phyloP scores from a whole-genome alignment of 2,113 vertebrate species.

The Caracal caracal region DNA sequence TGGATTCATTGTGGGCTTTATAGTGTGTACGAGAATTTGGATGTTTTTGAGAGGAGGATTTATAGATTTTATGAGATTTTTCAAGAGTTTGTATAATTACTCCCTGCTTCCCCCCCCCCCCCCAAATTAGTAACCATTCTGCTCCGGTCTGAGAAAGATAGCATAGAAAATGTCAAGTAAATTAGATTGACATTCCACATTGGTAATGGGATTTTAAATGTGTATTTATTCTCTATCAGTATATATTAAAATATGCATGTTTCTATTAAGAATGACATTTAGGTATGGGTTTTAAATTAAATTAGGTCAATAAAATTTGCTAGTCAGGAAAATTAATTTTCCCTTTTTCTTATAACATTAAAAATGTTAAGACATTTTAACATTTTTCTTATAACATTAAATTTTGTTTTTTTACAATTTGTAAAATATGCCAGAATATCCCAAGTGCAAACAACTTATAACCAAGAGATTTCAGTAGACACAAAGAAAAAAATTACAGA shows the following conservation, averaged over 20 bases:
- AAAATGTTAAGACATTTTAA: neutral
- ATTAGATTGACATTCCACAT: neutral
- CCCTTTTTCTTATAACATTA: neutral
- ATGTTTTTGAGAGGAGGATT: neutral
- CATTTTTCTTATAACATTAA: neutral
- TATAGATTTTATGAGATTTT: neutral
- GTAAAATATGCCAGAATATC: neutral
- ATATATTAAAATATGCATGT: neutral
- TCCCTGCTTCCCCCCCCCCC: neutral
- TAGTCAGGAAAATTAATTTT: neutral
- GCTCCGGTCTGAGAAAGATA: neutral
- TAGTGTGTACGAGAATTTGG: neutral
- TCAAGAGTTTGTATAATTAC: neutral
- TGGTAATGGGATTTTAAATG: neutral
- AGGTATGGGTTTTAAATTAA: neutral
- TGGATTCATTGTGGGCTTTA: neutral
- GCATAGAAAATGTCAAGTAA: neutral
- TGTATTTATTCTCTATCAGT: neutral
- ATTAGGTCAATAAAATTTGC: slow-evolving; percentile 22
- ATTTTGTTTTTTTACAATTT: slow-evolving; percentile 41
- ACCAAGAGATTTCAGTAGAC: neutral
- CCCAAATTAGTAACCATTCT: neutral
- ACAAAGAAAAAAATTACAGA: neutral
- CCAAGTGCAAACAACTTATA: neutral
- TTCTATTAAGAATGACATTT: neutral